Percentiles rank a stretch among this genome's conserved stretches.
Conservation (phyloP, 2,113 vertebrate genomes). For the Herpailurus yagouaroundi region DNA sequence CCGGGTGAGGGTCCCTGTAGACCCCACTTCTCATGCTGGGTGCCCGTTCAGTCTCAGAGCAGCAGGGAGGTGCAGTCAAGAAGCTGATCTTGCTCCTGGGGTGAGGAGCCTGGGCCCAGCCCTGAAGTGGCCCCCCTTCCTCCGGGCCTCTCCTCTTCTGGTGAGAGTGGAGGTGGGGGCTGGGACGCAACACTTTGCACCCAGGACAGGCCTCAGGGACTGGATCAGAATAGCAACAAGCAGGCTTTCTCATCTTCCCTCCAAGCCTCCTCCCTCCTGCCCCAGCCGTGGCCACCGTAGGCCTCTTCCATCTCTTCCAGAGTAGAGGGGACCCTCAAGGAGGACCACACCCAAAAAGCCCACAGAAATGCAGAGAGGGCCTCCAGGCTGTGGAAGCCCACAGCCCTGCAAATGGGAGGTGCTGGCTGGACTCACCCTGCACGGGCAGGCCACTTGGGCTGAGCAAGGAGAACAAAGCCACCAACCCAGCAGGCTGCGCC, state of each 20-base stretch:
- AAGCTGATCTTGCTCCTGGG: neutral
- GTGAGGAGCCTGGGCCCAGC: neutral
- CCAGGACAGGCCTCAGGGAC: neutral
- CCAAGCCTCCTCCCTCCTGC: neutral
- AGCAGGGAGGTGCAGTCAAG: neutral
- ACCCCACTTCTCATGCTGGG: accelerated
- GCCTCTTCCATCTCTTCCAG: neutral
- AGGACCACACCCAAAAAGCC: neutral
- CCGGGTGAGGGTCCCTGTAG: neutral
- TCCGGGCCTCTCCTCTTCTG: neutral
- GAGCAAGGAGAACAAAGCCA: neutral
- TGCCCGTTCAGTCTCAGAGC: neutral
- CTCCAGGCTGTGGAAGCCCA: neutral
- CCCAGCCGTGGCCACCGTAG: too few relatives aligned
- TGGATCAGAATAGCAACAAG: neutral
- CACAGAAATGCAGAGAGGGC: neutral
- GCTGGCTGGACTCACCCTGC: neutral
- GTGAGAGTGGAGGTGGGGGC: neutral
- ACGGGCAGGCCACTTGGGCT: neutral
- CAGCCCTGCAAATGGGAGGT: neutral
- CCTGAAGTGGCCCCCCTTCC: neutral
- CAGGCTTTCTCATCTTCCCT: neutral
- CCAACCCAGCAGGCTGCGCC: neutral
- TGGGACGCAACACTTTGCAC: neutral
- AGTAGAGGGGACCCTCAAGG: neutral